phyloP scores from a whole-genome alignment of 2,888 invertebrate species.

The Agonopterix heracliana region DNA sequence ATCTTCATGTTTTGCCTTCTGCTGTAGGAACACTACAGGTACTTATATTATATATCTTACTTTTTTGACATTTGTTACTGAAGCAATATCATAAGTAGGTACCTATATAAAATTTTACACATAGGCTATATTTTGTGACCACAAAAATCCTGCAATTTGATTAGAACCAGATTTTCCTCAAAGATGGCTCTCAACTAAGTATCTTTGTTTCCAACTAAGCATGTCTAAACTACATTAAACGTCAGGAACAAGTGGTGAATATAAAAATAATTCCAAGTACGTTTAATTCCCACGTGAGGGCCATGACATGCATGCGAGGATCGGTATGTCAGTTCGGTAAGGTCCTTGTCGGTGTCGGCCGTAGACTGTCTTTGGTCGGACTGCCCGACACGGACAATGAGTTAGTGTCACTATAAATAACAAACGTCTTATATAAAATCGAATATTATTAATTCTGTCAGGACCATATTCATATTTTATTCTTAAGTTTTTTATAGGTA shows the following conservation, averaged over 20 bases:
- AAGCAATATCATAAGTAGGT: no score
- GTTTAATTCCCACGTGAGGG: constrained; percentile 48
- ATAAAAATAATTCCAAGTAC: constrained; percentile 46
- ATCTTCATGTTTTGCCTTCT: no score
- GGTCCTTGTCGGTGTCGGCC: not conserved
- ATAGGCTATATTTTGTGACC: not conserved
- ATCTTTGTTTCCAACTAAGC: not conserved
- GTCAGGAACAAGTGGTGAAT: constrained; percentile 35
- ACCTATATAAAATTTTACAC: no score
- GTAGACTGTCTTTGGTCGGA: not conserved
- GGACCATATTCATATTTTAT: no score
- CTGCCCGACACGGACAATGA: not conserved
- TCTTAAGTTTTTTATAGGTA: no score
- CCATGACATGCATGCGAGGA: constrained; percentile 23
- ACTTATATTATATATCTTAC: no score
- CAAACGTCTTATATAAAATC: no score
- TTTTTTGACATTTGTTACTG: no score
- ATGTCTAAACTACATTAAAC: constrained; percentile 22
- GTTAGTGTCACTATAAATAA: no score
- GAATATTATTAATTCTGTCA: no score
- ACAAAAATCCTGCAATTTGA: not conserved
- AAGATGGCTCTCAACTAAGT: not conserved
- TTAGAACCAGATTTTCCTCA: constrained; percentile 1
- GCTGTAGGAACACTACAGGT: no score
- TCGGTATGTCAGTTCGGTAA: not conserved